Evolutionary conservation across 2,888 invertebrate genomes (phyloP).

Genomic region (Pantelozetes paolii): DNA sequence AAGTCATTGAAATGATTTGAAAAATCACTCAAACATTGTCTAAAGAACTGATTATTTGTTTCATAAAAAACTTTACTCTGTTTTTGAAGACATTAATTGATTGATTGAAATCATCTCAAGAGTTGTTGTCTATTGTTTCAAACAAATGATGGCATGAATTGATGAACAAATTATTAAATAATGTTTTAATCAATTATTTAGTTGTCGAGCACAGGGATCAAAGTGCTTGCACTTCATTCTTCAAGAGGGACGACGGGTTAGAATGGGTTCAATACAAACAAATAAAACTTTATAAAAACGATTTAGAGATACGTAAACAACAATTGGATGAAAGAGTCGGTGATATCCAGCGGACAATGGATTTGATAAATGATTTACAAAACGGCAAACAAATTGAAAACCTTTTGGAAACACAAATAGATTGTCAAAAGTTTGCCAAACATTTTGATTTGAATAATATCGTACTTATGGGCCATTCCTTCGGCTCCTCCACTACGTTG

Average conservation of each 20-base stretch:
- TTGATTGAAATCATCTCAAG: too few species aligned
- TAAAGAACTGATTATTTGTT: too few species aligned
- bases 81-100: too few species aligned
- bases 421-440: conserved; percentile 50
- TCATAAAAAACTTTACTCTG: too few species aligned
- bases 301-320: background rate
- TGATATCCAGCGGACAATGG: background rate
- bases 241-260: background rate
- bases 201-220: conserved; percentile 45
- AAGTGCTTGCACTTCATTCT: conserved; percentile 46
- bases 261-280: conserved; percentile 31
- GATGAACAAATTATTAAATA: background rate
- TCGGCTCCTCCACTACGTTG: conserved; percentile 63
- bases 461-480: conserved; percentile 62
- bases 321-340: conserved; percentile 49
- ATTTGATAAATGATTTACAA: conserved; percentile 57
- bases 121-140: background rate
- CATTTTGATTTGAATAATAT: conserved; percentile 55
- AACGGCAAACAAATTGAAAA: conserved; percentile 57
- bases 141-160: background rate
- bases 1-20: too few species aligned
- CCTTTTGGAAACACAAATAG: conserved; percentile 57
- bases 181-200: background rate
- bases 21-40: too few species aligned
- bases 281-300: background rate